Conservation (phyloP, 2,797 vertebrate genomes). For the Ateles fusciceps region DNA sequence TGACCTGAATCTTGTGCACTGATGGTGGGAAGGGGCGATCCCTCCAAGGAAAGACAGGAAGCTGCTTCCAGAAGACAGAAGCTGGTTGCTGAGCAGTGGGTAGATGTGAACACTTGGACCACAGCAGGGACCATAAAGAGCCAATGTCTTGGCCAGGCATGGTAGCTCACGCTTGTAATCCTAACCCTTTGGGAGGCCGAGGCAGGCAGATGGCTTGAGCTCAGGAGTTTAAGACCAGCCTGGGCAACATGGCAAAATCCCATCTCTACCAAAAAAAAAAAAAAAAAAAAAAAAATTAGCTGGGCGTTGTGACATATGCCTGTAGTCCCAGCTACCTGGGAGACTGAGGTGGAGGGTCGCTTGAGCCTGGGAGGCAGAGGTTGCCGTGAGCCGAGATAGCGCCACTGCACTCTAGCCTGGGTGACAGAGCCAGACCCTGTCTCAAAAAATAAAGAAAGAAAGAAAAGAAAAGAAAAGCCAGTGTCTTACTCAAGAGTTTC, state of each 20-base stretch:
- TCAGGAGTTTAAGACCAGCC: background rate
- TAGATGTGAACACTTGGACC: background rate
- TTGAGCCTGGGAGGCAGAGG: background rate
- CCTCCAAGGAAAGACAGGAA: background rate
- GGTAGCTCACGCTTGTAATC: background rate
- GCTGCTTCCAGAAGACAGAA: background rate
- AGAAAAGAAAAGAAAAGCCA: background rate
- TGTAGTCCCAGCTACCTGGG: background rate
- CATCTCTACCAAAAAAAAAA: background rate
- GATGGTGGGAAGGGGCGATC: background rate
- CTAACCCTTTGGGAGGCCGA: background rate
- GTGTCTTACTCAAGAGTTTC: background rate
- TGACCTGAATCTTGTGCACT: background rate
- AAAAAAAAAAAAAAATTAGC: too few species aligned
- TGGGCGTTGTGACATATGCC: background rate
- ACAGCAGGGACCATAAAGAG: background rate
- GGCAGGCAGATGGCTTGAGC: background rate
- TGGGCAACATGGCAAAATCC: background rate
- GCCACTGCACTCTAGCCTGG: background rate
- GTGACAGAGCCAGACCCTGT: background rate
- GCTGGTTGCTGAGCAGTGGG: background rate
- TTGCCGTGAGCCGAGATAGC: rapidly evolving
- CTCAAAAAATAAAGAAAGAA: background rate
- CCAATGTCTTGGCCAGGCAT: background rate
- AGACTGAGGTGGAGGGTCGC: background rate